Percentiles rank a stretch among this genome's conserved stretches.
phyloP scores from a whole-genome alignment of 2,888 invertebrate species.

The Tyria jacobaeae region DNA sequence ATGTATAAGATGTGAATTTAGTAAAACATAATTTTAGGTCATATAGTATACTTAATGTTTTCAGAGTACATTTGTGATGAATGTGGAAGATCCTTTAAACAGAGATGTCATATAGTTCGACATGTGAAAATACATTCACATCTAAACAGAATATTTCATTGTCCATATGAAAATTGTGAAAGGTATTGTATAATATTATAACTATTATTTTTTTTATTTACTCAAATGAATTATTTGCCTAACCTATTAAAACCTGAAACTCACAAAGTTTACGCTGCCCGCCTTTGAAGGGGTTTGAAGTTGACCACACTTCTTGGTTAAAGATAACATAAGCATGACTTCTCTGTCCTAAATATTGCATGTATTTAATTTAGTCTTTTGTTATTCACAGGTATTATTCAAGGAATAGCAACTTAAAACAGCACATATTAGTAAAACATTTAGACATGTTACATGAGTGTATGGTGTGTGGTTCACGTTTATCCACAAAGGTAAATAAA shows the following conservation, averaged over 20 bases:
- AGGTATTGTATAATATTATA: slow-evolving; percentile 56
- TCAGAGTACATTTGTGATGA: slow-evolving; percentile 76
- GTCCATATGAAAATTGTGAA: slow-evolving; percentile 71
- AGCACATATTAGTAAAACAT: slow-evolving; percentile 84
- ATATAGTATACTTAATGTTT: no score
- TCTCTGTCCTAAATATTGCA: neutral
- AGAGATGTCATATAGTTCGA: slow-evolving; percentile 68
- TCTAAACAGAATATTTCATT: slow-evolving; percentile 56
- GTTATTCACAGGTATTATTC: slow-evolving; percentile 76
- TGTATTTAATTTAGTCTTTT: neutral
- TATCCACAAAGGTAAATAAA: slow-evolving; percentile 74
- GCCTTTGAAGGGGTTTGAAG: no score
- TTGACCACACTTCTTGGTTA: no score
- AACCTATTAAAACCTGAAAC: no score
- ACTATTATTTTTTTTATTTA: neutral
- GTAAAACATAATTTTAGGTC: neutral
- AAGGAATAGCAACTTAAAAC: slow-evolving; percentile 84
- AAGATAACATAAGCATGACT: no score
- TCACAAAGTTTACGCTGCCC: no score
- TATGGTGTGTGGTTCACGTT: slow-evolving; percentile 64
- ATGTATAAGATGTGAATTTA: neutral
- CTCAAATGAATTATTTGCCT: no score
- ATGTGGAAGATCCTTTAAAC: slow-evolving; percentile 72
- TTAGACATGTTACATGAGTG: slow-evolving; percentile 80
- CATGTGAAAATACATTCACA: slow-evolving; percentile 69